Percentiles rank a stretch among this genome's conserved stretches.
Evolutionary conservation across 2,888 invertebrate genomes (phyloP).

Genomic region (Geophilus truncorum): DNA sequence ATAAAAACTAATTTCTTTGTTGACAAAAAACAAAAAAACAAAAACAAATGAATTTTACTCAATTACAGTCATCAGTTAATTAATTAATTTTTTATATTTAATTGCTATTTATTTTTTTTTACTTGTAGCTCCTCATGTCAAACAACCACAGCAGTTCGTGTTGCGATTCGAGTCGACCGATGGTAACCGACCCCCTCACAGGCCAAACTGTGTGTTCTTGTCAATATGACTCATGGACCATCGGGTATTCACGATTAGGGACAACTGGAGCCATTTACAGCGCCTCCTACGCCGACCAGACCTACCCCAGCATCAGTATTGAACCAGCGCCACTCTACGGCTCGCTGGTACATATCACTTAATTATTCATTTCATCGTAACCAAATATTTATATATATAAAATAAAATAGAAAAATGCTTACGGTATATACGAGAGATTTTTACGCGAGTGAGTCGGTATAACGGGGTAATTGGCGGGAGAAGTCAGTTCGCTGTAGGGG

Average conservation of each 20-base stretch:
- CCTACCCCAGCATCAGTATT: conserved; percentile 86
- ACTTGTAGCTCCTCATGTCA: conserved; percentile 22
- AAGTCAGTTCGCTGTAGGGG: not conserved
- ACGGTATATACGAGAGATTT: not conserved
- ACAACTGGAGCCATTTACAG: conserved; percentile 60
- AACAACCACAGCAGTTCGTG: conserved; percentile 52
- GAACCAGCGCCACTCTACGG: conserved; percentile 94
- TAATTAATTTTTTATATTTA: not conserved
- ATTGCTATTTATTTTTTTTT: not conserved
- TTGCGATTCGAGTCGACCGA: conserved; percentile 85
- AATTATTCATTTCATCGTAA: not conserved
- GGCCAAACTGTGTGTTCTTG: conserved; percentile 92
- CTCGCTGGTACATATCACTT: conserved; percentile 69
- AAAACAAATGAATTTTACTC: too few relatives aligned
- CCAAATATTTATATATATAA: too few relatives aligned
- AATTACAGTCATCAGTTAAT: too few relatives aligned
- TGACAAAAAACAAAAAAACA: not conserved
- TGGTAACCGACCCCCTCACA: conserved; percentile 87
- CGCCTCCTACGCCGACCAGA: conserved; percentile 83
- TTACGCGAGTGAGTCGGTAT: not conserved
- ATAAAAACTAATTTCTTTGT: not conserved
- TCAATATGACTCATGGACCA: conserved; percentile 82
- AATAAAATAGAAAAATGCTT: too few relatives aligned
- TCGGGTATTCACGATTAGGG: conserved; percentile 46
- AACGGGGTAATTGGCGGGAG: not conserved